phyloP scores from a whole-genome alignment of 2,113 vertebrate species.

The Tragelaphus buxtoni region DNA sequence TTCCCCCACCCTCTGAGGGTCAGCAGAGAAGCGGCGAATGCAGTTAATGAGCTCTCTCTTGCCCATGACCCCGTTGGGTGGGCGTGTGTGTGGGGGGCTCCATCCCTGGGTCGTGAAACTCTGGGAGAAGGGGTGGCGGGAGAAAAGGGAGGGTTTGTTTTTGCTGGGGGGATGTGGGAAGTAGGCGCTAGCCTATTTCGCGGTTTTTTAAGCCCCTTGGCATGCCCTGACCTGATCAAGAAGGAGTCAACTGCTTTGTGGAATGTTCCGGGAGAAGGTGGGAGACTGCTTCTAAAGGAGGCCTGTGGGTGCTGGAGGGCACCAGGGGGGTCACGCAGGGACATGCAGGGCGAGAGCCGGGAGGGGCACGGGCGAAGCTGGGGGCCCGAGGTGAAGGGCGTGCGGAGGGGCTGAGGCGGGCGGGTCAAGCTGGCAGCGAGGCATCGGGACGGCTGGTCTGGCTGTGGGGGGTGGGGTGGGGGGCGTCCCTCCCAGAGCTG shows the following conservation, averaged over 20 bases:
- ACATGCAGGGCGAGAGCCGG: background rate
- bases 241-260: conserved; percentile 68
- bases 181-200: conserved; percentile 43
- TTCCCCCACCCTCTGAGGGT: background rate
- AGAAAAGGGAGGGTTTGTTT: background rate
- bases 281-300: conserved; percentile 46
- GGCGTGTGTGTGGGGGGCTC: background rate
- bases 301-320: conserved; percentile 59
- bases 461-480: too few species aligned
- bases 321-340: conserved; percentile 24
- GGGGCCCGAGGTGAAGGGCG: background rate
- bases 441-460: background rate
- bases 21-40: background rate
- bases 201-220: conserved; percentile 67
- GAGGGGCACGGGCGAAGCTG: background rate
- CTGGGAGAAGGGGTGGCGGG: background rate
- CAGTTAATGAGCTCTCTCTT: background rate
- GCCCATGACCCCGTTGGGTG: background rate
- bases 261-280: conserved; percentile 72
- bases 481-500: background rate
- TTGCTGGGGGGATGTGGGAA: conserved; percentile 12
- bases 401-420: background rate
- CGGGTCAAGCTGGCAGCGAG: background rate
- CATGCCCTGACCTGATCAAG: conserved; percentile 72
- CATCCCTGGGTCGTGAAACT: background rate